Evolutionary conservation across 2,888 invertebrate species (phyloP), one percentile per base, ranked within the genome.

Genomic region (Lochmaea crataegi): DNA sequence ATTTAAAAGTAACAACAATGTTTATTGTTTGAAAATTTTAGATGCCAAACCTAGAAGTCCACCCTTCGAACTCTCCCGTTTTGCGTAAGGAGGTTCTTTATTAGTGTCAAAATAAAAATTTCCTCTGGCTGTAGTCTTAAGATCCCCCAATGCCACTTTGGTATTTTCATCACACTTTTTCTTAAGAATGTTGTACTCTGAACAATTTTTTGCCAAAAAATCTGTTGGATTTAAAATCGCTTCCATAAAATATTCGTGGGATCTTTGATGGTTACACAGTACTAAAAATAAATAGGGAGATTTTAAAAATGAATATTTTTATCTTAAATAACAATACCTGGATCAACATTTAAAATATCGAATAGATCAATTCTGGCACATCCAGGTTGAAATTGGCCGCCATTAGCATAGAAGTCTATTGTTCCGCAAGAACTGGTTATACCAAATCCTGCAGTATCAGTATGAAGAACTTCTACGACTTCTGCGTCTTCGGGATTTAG

Each of bases 391-490:
- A 76, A 79, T 14, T 72, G 77, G 2, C 84, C 84, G 10, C 84
- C 83, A 78, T 85, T 85, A 9, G 82, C 81, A 64, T 79, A 84
- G 73, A 85, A 84, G 71, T 85, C 84, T 9, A 82, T 79, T 6
- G 84, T 84, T 45, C 85, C 84, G 48, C 77, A 75, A 18, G 81
- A 48, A 4, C 69, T 58, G 11, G 73, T 68, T 58, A 79, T 81
- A 2, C 84, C 84, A 66, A 84, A 82, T 16, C 79, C 80, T 22
- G 81, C 82, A 51, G 80, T 82, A 67, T 84, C 81, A 0, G 83
- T 81, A 69, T 85, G 85, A 10, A 85, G 76, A 7, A 84, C 82
- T 65, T 82, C 80, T 1, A 85, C 85, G 5, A 84, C 78, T 48
- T 83, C 77, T 11, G 84, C 85, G 67, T 84, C 84, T 38, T 77